phyloP scores from a whole-genome alignment of 1,140 invertebrate genomes.

The Procambarus clarkii region DNA sequence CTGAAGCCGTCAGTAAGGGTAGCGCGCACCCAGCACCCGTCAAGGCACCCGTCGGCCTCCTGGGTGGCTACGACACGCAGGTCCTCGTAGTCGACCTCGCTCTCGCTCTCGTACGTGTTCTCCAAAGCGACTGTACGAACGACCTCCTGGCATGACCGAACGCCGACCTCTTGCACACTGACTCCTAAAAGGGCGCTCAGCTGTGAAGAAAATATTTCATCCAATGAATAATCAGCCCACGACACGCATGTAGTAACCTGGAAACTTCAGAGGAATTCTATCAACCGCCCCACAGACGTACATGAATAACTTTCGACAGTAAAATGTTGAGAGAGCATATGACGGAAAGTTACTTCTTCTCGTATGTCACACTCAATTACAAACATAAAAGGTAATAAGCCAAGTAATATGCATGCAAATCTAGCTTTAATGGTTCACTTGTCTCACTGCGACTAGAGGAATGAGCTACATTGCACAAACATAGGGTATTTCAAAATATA shows the following conservation, averaged over 20 bases:
- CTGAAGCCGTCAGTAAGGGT: neutral
- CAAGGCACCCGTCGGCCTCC: neutral
- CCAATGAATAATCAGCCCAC: no score
- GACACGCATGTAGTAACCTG: no score
- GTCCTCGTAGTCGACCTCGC: neutral
- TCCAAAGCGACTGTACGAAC: neutral
- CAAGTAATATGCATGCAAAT: neutral
- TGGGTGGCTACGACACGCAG: no score
- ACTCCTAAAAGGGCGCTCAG: constrained; percentile 22
- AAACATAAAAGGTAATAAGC: neutral
- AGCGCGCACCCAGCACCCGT: constrained; percentile 30
- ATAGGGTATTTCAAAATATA: no score
- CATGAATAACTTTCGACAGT: no score
- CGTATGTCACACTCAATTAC: neutral
- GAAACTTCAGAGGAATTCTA: no score
- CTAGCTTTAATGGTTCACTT: neutral
- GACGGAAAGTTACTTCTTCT: neutral
- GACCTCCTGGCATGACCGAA: constrained; percentile 19
- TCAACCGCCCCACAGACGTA: no score
- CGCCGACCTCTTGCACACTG: neutral
- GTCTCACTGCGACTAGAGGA: no score
- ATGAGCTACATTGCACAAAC: no score
- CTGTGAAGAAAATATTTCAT: neutral
- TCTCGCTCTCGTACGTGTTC: neutral
- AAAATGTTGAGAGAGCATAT: no score